A percentile compares a stretch with the other conserved stretches of the same genome.
These are phyloP conservation scores for Lathamus discolor DNA, from an alignment of 2,113 vertebrate species.

Conservation along the genomic window DNA sequence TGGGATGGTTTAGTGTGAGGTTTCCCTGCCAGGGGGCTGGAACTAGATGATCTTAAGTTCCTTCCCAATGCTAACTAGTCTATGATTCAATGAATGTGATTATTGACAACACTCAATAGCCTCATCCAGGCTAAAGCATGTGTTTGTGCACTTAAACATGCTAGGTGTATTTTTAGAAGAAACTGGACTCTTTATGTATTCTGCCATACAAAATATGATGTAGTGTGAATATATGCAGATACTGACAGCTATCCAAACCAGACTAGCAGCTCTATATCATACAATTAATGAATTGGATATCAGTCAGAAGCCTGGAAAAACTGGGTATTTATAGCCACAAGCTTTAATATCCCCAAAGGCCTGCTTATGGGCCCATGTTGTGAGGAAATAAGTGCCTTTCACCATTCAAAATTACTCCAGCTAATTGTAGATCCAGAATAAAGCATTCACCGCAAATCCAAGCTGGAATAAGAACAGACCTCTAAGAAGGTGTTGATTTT, in stretches of 20 bases:
- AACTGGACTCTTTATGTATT: background rate
- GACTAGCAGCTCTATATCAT: background rate
- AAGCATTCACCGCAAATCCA: background rate
- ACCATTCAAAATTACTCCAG: background rate
- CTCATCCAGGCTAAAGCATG: background rate
- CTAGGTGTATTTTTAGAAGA: background rate
- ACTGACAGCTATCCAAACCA: background rate
- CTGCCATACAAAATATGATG: accelerated
- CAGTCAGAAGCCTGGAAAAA: background rate
- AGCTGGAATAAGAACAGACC: background rate
- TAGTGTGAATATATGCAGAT: background rate
- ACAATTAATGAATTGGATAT: background rate
- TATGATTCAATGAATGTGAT: background rate
- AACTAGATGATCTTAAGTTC: too few relatives aligned
- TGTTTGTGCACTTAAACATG: background rate
- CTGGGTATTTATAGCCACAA: background rate
- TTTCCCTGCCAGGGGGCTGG: too few relatives aligned
- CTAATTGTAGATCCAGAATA: background rate
- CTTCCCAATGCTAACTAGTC: too few relatives aligned
- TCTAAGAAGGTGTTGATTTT: background rate
- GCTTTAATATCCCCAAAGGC: background rate
- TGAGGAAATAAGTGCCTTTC: background rate
- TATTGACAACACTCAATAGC: background rate
- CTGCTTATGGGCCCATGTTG: background rate
- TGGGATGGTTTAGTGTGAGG: too few relatives aligned